Base-by-base conservation (phyloP, 2,797 vertebrate genomes). In the Otolemur crassicaudatus region DNA sequence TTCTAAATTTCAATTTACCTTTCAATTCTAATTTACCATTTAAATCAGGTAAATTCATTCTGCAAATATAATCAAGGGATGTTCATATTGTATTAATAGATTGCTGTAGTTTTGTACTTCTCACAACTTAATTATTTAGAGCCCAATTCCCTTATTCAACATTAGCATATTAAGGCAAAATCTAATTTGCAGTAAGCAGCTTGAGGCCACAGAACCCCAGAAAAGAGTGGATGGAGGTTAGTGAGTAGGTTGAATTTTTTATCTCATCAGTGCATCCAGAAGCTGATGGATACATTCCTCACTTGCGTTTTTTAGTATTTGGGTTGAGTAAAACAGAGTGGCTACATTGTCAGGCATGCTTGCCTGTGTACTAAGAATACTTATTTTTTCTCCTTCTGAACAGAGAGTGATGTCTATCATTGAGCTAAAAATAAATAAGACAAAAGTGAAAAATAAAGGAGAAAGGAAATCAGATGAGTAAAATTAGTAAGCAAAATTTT, bases 51-150 rank as follows among this genome's bases (percentile, higher is more conserved):
- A 97, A 97, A 98, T 96, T 97, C 87, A 67, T 93, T 97, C 87
- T 94, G 96, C 93, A 97, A 97, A 97, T 97, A 97, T 96, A 97
- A 97, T 97, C 96, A 97, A 96, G 96, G 84, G 91, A 98, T 97
- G 96, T 97, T 97, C 95, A 94, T 96, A 95, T 94, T 90, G 95
- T 79, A 94, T 97, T 97, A 98, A 97, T 97, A 97, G 95, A 97
- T 96, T 96, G 96, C 93, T 96, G 96, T 91, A 94, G 93, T 97
- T 97, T 97, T 97, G 58, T 95, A 96, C 90, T 97, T 97, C 95
- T 97, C 87, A 97, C 93, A 97, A 95, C 95, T 97, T 97, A 97
- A 97, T 97, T 97, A 97, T 97, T 97, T 97, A 97, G 69, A 95
- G 60, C 60, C 87, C 96, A 97, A 97, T 95, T 97, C 93, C 90